Evolutionary conservation across 2,888 invertebrate species (phyloP).

Genomic region (Mesorhabditis belari): DNA sequence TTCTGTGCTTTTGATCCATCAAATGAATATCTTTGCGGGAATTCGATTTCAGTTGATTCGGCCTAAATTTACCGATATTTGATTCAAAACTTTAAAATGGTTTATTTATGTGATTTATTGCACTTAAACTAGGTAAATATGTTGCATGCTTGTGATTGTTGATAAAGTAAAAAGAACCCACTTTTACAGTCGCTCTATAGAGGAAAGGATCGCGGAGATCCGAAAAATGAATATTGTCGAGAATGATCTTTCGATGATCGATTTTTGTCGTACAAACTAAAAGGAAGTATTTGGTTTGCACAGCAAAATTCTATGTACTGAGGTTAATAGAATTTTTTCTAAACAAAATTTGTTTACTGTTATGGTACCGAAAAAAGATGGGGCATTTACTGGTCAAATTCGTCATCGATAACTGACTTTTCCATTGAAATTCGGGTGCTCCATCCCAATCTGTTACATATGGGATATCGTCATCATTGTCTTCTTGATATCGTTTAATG

Average conservation of each 20-base stretch:
- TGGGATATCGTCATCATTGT: constrained; percentile 18
- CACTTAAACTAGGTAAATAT: no score
- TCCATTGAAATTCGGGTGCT: constrained; percentile 37
- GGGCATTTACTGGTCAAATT: neutral
- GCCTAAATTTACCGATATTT: no score
- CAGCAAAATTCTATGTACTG: constrained; percentile 1
- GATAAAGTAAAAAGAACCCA: no score
- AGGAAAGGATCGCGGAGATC: constrained; percentile 30
- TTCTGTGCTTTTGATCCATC: constrained; percentile 11
- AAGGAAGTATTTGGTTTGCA: neutral
- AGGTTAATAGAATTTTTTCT: constrained; percentile 12
- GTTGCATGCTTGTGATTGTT: no score
- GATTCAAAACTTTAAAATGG: no score
- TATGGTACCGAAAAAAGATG: neutral
- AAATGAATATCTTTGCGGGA: constrained; percentile 13
- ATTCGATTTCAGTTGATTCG: constrained; percentile 13
- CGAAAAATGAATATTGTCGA: constrained; percentile 20
- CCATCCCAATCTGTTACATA: constrained; percentile 31
- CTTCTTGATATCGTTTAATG: constrained; percentile 19
- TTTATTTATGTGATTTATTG: no score
- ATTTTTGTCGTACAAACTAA: constrained; percentile 4
- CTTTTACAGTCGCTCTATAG: constrained; percentile 21
- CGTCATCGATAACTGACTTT: constrained; percentile 13
- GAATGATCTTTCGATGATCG: constrained; percentile 11
- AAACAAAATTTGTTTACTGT: neutral